Evolutionary conservation across 1,140 invertebrate species (phyloP), one percentile per base, ranked within the genome.

Genomic region (Leptinotarsa texana): DNA sequence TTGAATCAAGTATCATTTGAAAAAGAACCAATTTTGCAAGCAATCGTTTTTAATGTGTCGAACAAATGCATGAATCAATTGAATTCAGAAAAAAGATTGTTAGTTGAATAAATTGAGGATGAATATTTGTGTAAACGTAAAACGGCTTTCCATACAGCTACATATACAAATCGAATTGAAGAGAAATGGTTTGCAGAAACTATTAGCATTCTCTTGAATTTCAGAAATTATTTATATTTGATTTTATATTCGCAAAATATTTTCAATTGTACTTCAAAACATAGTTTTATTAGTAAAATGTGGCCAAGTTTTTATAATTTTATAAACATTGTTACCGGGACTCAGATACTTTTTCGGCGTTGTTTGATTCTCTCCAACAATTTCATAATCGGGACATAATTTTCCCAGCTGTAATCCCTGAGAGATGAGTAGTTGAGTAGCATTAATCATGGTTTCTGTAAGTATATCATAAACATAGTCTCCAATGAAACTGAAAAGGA

Each of bases 401-500:
- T 82, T 82, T 62, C 75, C 78, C 57, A 80, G 76, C 74, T 82
- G 77, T 11, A 86, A 72, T 0, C 83, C 86, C 67, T 83, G 74
- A 15, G 80, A 74, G 42, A 87, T 65, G 17, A 88, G 75, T 69
- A 79, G 77, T 74, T 83, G 78, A 4, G 83, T 78, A 15, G 84
- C 84, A 51, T 85, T 76, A 18, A 86, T 75, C 79, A 87, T 86
- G 33, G 82, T 82, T 17, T 74, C 42, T 0, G 77, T 78, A 47
- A 86, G 82, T 74, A 75, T 74, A 67, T 84, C 86, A 4, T 79
- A 80, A 3, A 80, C 75, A 72, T 81, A 88, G 79, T 88, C 86
- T 13, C 87, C 88, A 75, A 88, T 84, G 73, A 88, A 88, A 69
- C 82, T 84, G 66, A 89, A 80, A 4, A 83, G 83, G 63, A 90